Evolutionary conservation across 1,140 invertebrate species (phyloP).

Genomic region (Centruroides sculpturatus): DNA sequence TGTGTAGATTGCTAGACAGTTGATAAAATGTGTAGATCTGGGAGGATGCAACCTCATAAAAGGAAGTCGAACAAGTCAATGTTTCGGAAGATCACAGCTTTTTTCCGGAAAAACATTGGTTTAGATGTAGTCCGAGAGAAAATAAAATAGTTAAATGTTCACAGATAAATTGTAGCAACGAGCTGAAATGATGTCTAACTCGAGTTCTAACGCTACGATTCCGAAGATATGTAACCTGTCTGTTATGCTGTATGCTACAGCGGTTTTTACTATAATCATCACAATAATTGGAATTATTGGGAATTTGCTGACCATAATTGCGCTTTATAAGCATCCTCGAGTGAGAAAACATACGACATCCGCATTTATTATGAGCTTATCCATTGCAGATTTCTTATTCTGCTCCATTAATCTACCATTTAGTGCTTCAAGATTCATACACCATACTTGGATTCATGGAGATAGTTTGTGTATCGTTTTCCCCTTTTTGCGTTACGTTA

Average conservation of each 20-base stretch:
- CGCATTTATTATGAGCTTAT: constrained; percentile 68
- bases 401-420: constrained; percentile 60
- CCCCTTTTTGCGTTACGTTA: constrained; percentile 75
- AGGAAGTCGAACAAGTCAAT: too few species aligned
- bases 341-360: constrained; percentile 53
- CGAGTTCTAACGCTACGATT: too few species aligned
- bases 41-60: too few species aligned
- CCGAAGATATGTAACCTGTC: too few species aligned
- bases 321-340: constrained; percentile 1
- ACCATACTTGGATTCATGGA: constrained; percentile 53
- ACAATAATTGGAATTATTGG: constrained; percentile 10
- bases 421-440: neutral
- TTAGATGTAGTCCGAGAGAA: too few species aligned
- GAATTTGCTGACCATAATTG: constrained; percentile 10
- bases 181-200: too few species aligned
- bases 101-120: too few species aligned
- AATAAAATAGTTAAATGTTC: too few species aligned
- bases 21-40: too few species aligned
- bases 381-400: constrained; percentile 69
- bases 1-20: too few species aligned
- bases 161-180: too few species aligned
- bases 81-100: too few species aligned
- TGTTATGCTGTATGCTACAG: neutral
- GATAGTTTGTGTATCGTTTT: constrained; percentile 60
- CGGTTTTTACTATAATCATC: constrained; percentile 2